Base-by-base conservation (phyloP, 2,113 vertebrate genomes). In the Dicrurus megarhynchus region DNA sequence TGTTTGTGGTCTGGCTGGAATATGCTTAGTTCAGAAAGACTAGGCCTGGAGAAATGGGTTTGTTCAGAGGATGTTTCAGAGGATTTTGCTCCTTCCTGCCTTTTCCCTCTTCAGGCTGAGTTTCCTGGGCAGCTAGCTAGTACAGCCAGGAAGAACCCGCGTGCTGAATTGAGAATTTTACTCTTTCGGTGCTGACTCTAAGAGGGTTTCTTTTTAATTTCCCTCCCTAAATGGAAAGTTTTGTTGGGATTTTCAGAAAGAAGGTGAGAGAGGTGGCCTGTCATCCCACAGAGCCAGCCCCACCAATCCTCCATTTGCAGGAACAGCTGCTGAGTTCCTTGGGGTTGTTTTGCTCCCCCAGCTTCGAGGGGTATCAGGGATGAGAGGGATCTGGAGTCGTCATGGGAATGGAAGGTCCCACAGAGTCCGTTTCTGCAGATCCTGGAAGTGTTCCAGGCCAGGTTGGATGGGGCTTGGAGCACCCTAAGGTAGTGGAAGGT, bases 281-380 rank as follows among this genome's bases (percentile, higher is more conserved):
- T 56, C 46, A 49, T 70, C 60, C 28, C 9, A 6, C 3, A 33
- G 52, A 73, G 12, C 16, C 41, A 50, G 16, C 22, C 8, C 32
- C 10, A 8, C 23, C 26, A 13, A 3, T 69, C 16, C 30, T 84
- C 16, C 7, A 0, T 73, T 83, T 4, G 7, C n/a, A 80, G 39
- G 37, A 44, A 3, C 11, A 55, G 46, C 52, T 26, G 5, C 30
- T 52, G 44, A 22, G 0, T 44, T 55, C 50, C 30, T 27, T 47
- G 26, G 22, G n/a, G 16, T 3, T 39, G 27, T n/a, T 73, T 13
- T 91, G 37, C 41, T 65, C 13, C 11, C 35, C 68, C 23, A 27
- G n/a, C 10, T 15, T 65, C 53, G 39, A 11, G 10, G 17, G 9
- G 2, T 53, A 10, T 64, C 4, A 7, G 0, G 0, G 11, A 6